phyloP scores from a whole-genome alignment of 2,888 invertebrate species.

The Oscheius onirici region DNA sequence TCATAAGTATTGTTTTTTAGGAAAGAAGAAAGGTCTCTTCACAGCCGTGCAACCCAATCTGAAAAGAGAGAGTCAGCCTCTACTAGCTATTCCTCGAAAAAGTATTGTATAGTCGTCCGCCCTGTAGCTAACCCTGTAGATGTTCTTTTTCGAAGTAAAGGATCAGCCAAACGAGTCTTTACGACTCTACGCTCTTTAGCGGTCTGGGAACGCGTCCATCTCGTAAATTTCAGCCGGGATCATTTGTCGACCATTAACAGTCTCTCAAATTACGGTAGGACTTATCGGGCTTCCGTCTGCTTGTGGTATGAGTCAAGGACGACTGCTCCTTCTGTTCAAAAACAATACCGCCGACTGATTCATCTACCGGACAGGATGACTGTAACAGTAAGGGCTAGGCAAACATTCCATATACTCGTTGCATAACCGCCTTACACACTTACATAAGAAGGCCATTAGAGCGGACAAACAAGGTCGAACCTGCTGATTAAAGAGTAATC shows the following conservation, averaged over 20 bases:
- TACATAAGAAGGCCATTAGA: constrained; percentile 22
- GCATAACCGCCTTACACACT: background rate
- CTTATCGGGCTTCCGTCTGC: background rate
- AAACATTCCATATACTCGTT: constrained; percentile 1
- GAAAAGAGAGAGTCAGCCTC: constrained; percentile 23
- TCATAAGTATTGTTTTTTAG: background rate
- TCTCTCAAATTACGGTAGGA: constrained; percentile 14
- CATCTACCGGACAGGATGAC: constrained; percentile 8
- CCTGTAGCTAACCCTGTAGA: background rate
- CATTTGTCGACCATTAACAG: constrained; percentile 21
- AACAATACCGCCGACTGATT: constrained; percentile 11
- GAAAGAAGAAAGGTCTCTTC: constrained; percentile 22
- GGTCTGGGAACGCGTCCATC: constrained; percentile 4
- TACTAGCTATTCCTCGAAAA: constrained; percentile 17
- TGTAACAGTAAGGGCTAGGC: background rate
- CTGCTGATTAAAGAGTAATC: background rate
- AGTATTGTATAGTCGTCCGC: background rate
- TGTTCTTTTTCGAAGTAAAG: background rate
- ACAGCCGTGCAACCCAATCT: constrained; percentile 11
- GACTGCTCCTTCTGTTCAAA: background rate
- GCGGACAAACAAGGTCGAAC: constrained; percentile 11
- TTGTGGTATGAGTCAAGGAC: background rate
- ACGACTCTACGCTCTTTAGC: constrained; percentile 27
- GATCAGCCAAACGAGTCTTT: constrained; percentile 6
- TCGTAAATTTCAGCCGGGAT: constrained; percentile 27